These are phyloP conservation scores for Sebastes flavidus DNA, from an alignment of 2,797 vertebrate species.

Conservation along the genomic window DNA sequence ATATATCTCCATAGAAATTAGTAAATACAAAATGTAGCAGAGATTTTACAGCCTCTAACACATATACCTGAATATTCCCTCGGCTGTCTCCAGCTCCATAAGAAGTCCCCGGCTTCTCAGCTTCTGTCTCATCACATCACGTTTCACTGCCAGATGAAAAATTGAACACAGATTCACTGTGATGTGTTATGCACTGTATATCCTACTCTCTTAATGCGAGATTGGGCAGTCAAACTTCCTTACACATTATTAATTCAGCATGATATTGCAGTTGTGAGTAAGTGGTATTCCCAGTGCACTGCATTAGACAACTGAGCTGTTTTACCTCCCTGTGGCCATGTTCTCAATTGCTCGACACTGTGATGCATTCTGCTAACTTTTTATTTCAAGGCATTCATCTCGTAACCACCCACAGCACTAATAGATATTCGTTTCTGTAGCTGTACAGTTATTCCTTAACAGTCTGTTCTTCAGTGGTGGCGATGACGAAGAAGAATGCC, in stretches of 20 bases:
- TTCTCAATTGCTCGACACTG: conserved; percentile 42
- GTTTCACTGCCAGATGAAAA: conserved; percentile 36
- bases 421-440: background rate
- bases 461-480: conserved; percentile 78
- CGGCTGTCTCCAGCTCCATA: conserved; percentile 5
- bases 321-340: conserved; percentile 56
- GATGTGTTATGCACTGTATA: conserved; percentile 20
- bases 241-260: conserved; percentile 68
- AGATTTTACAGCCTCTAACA: background rate
- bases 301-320: conserved; percentile 47
- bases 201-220: conserved; percentile 2
- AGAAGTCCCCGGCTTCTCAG: conserved; percentile 6
- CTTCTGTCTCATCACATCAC: conserved; percentile 18
- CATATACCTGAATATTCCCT: background rate
- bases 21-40: background rate
- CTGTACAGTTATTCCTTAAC: conserved; percentile 67
- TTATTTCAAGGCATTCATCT: conserved; percentile 26
- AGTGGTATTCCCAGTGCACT: conserved; percentile 51
- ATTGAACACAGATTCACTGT: conserved; percentile 19
- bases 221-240: conserved; percentile 39
- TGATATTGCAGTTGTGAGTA: conserved; percentile 50
- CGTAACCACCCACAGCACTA: background rate
- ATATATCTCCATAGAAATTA: background rate
- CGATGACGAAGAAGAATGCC: conserved; percentile 86
- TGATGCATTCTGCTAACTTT: conserved; percentile 33